phyloP scores from a whole-genome alignment of 2,797 vertebrate species.

The Monodelphis domestica region DNA sequence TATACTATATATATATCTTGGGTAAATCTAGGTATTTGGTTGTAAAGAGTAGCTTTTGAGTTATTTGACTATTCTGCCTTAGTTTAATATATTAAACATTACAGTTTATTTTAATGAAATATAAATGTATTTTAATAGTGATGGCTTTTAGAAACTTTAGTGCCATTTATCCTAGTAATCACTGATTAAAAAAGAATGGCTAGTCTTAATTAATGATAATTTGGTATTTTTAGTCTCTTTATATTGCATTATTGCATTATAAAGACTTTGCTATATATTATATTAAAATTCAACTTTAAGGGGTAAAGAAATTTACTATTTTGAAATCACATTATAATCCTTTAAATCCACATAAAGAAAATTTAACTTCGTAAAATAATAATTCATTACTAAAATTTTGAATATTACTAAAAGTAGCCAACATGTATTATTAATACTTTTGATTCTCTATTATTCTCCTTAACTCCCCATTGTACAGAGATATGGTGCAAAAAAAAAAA shows the following conservation, averaged over 20 bases:
- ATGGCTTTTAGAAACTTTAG: background rate
- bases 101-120: background rate
- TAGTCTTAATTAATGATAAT: background rate
- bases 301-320: background rate
- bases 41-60: background rate
- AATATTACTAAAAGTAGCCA: background rate
- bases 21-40: background rate
- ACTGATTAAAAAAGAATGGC: background rate
- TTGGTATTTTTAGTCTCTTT: background rate
- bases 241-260: background rate
- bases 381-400: background rate
- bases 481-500: background rate
- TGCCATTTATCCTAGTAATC: background rate
- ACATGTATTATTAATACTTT: background rate
- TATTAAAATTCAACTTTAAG: background rate
- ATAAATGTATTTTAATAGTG: background rate
- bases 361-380: background rate
- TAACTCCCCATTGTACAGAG: background rate
- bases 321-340: background rate
- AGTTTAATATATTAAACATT: background rate
- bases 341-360: background rate
- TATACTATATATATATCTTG: too few species aligned
- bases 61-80: background rate
- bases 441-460: background rate
- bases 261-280: background rate